Base-by-base conservation (phyloP, 2,888 invertebrate genomes). In the Pterostichus niger region DNA sequence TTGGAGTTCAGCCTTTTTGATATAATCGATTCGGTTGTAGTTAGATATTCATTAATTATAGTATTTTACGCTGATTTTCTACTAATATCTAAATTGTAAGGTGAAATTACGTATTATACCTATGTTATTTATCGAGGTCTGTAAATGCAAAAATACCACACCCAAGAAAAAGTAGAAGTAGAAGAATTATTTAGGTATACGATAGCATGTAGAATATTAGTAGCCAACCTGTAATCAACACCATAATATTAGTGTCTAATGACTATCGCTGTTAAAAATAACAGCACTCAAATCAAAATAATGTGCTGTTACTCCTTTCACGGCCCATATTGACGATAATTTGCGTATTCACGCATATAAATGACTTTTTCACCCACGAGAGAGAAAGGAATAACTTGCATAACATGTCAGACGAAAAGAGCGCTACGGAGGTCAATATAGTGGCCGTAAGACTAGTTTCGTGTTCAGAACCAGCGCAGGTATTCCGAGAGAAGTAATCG, bases 371-470 rank as follows among this genome's bases (percentile, higher is more conserved):
- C 75, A 54, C 75, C 75, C 33, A 75, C 33, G 75, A 75, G 52
- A 75, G 75, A 75, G 75, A 75, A 75, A 75, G 52, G 75, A 52
- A 75, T 33, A 71, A 52, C 75, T 75, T 75, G 75, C 75, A 75
- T 75, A 75, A 75, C 75, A 75, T 75, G 75, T 52, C 31, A 49
- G 75, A 75, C 75, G 75, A 75, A 54, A 75, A 75, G 75, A 75
- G 75, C n/a, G n/a, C n/a, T 75, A 73, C 54, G 75, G 75, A 33
- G 75, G 75, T 75, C 75, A 75, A 54, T 75, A 52, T 75, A 54
- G 75, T 52, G 75, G 75, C 75, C 24, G 75, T 15, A 49, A 75
- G 75, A 75, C 75, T 52, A 75, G 75, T 75, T 75, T 75, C 40
- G 68, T 44, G 68, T 52, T 10, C 52, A 75, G 75, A 49, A 52